Conservation (phyloP, 2,113 vertebrate genomes). For the Morone saxatilis region DNA sequence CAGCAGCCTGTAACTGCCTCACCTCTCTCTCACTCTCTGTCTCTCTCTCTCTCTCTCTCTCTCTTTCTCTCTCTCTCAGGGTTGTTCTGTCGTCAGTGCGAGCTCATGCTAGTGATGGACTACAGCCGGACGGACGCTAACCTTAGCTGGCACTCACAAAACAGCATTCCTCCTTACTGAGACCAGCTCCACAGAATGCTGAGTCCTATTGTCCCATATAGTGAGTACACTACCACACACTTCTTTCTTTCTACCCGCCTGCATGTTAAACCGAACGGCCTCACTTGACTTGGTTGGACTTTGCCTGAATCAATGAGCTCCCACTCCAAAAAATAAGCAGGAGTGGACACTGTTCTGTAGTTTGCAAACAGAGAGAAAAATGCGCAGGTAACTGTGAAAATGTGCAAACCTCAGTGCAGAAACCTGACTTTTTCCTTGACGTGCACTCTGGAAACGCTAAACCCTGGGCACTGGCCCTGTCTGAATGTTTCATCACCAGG, state of each 20-base stretch:
- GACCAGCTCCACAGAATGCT: conserved; percentile 88
- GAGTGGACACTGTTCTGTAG: conserved; percentile 34
- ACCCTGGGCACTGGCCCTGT: conserved; percentile 36
- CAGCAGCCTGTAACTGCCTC: conserved; percentile 70
- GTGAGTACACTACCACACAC: conserved; percentile 79
- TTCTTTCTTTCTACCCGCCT: conserved; percentile 35
- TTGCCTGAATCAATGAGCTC: conserved; percentile 74
- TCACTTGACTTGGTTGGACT: conserved; percentile 63
- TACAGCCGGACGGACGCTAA: conserved; percentile 81
- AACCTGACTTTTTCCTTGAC: conserved; percentile 46
- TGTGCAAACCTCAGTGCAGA: conserved; percentile 8
- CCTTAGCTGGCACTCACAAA: conserved; percentile 79
- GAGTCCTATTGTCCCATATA: conserved; percentile 88
- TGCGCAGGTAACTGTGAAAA: conserved; percentile 17
- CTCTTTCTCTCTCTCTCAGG: conserved; percentile 53
- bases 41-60: conserved; percentile 50
- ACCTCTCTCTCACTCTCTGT: conserved; percentile 46
- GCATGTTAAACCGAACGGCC: conserved; percentile 38
- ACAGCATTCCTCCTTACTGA: conserved; percentile 82
- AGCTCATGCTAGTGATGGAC: conserved; percentile 84
- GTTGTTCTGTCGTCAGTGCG: conserved; percentile 74
- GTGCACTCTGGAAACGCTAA: conserved; percentile 59
- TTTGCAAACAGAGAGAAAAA: conserved; percentile 41
- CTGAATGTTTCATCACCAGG: conserved; percentile 73
- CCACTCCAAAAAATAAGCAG: conserved; percentile 33